These are phyloP conservation scores for Esox masquinongy DNA, from an alignment of 2,797 vertebrate genomes.

Conservation along the genomic window DNA sequence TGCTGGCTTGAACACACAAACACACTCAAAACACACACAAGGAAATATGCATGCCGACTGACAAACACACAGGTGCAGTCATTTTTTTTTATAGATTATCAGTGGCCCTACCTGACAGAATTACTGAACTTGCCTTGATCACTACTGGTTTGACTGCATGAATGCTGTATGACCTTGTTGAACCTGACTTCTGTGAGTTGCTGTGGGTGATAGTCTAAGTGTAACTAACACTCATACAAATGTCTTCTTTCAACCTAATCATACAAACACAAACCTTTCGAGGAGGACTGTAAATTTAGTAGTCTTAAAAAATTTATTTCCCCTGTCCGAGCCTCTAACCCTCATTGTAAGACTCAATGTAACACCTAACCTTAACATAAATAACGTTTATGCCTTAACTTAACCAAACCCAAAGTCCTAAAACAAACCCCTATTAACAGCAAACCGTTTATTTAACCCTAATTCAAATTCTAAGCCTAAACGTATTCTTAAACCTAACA, in stretches of 20 bases:
- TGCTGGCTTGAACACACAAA: not conserved
- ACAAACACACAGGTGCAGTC: not conserved
- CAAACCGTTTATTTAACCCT: no score
- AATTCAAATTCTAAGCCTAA: no score
- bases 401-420: no score
- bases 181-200: not conserved
- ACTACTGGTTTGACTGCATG: constrained; percentile 14
- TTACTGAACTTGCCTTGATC: not conserved
- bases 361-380: no score
- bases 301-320: no score
- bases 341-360: no score
- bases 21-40: constrained; percentile 10
- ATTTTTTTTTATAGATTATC: not conserved
- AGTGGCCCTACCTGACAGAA: not conserved
- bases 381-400: no score
- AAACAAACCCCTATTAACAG: no score
- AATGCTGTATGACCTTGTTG: constrained; percentile 34
- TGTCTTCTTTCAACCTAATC: constrained; percentile 8
- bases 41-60: constrained; percentile 6
- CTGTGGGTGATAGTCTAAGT: no score
- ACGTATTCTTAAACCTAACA: no score
- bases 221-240: not conserved
- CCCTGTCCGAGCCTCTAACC: no score
- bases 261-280: constrained; percentile 6
- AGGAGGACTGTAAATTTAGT: no score